Base-by-base conservation (phyloP, 2,113 vertebrate species). In the Motacilla alba region DNA sequence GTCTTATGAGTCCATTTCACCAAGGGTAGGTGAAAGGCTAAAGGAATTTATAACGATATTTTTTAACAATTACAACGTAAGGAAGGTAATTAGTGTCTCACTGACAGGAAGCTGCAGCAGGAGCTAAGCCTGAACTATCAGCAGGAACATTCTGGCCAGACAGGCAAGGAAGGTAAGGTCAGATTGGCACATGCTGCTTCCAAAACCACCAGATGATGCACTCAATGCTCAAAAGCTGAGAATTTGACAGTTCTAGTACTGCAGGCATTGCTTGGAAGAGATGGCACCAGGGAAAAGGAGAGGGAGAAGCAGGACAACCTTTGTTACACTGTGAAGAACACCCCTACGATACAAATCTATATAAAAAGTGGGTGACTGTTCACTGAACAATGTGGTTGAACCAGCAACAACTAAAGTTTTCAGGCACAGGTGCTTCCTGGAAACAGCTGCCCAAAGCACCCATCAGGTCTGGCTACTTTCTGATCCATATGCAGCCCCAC, bases 141-240 rank as follows among this genome's bases (percentile, higher is more conserved):
- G n/a, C 43, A 68, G n/a, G 18, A 70, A 75, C 26, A 74, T 39
- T 63, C 30, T 59, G 27, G 39, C 7, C 35, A 80, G 53, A 52
- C 2, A 15, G 47, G 19, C 24, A 93, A 73, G 13, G 8, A 92
- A 64, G 46, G 22, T 41, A 81, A 49, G 21, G 24, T 46, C 55
- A 60, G 55, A 44, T 49, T 1, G 3, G 23, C 23, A 80, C 0
- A 1, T 0, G 3, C n/a, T 74, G 18, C 56, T 47, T 83, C 41
- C 23, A 81, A 60, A 73, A 43, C 50, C 68, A 49, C 22, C 22
- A 66, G 15, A 52, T 28, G 26, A 77, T 2, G 2, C 28, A 49
- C 8, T 73, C 24, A 58, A 2, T 4, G 46, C 20, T 73, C 11
- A 13, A 56, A 80, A 77, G 46, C 22, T 39, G 80, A 77, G 52